phyloP scores from a whole-genome alignment of 2,888 invertebrate species.

The Myopa tessellatipennis region DNA sequence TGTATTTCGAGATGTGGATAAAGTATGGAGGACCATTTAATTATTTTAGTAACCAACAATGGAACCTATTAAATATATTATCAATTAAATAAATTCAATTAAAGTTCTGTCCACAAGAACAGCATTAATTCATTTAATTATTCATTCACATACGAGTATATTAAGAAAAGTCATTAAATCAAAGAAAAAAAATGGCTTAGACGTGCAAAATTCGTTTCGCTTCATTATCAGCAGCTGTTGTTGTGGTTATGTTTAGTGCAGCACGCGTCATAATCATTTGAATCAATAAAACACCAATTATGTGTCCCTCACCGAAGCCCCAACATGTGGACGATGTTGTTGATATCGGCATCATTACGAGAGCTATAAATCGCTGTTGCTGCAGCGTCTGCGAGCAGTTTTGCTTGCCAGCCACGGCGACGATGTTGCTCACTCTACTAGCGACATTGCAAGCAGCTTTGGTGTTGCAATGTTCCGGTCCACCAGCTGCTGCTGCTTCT shows the following conservation, averaged over 20 bases:
- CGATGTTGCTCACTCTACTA: conserved; percentile 1
- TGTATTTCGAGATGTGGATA: not conserved
- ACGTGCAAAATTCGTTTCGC: conserved; percentile 15
- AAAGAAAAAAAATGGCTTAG: not conserved
- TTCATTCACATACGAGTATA: not conserved
- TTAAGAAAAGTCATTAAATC: not conserved
- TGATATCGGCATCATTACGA: not conserved
- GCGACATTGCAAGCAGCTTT: not conserved
- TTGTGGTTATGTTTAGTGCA: not conserved
- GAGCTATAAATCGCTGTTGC: conserved; percentile 12
- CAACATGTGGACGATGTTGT: not conserved
- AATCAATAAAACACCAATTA: conserved; percentile 11
- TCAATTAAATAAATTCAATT: not conserved
- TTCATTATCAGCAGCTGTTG: not conserved
- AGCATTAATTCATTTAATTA: not conserved
- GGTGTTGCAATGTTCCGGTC: not conserved
- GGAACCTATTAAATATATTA: not conserved
- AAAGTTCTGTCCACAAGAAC: no score
- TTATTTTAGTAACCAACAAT: not conserved
- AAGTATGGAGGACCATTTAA: not conserved
- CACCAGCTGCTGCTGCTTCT: not conserved
- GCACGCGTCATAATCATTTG: not conserved
- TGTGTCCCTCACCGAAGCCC: not conserved
- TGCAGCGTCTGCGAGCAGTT: not conserved
- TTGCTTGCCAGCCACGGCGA: not conserved